Conservation (phyloP, 2,888 invertebrate genomes). For the Rhamnusium bicolor region DNA sequence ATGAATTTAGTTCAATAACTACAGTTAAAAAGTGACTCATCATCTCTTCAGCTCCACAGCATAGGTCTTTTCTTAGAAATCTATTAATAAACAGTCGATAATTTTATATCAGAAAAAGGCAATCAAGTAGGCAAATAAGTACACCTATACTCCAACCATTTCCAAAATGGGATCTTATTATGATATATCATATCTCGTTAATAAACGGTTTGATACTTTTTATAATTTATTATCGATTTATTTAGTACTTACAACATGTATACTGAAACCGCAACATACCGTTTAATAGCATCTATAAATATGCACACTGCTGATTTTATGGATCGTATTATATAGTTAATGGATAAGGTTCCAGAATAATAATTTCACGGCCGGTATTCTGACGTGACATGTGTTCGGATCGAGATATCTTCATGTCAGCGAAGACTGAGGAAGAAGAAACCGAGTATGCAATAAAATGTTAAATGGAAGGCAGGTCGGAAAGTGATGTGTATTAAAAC, state of each 20-base stretch:
- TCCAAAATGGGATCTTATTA: too few relatives aligned
- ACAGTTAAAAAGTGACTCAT: too few relatives aligned
- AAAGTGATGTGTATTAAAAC: conserved; percentile 19
- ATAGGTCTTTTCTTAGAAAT: too few relatives aligned
- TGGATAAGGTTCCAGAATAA: conserved; percentile 12
- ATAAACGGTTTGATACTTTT: background rate
- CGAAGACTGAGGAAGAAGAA: conserved; percentile 21
- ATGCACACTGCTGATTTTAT: conserved; percentile 14
- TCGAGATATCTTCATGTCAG: conserved; percentile 34
- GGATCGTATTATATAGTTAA: background rate
- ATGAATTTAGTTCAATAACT: too few relatives aligned
- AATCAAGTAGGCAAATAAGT: too few relatives aligned
- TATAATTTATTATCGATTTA: background rate
- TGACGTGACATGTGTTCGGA: conserved; percentile 34
- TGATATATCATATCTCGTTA: too few relatives aligned
- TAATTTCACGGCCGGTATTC: conserved; percentile 21
- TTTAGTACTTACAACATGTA: background rate
- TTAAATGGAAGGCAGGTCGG: conserved; percentile 8
- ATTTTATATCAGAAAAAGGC: too few relatives aligned
- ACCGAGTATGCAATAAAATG: conserved; percentile 16
- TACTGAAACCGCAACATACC: conserved; percentile 7
- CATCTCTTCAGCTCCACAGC: too few relatives aligned
- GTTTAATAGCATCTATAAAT: conserved; percentile 2
- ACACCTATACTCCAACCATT: too few relatives aligned
- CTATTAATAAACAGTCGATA: too few relatives aligned